Percentiles rank a stretch among this genome's conserved stretches.
Evolutionary conservation across 2,888 invertebrate species (phyloP).

Genomic region (Eilema depressum): DNA sequence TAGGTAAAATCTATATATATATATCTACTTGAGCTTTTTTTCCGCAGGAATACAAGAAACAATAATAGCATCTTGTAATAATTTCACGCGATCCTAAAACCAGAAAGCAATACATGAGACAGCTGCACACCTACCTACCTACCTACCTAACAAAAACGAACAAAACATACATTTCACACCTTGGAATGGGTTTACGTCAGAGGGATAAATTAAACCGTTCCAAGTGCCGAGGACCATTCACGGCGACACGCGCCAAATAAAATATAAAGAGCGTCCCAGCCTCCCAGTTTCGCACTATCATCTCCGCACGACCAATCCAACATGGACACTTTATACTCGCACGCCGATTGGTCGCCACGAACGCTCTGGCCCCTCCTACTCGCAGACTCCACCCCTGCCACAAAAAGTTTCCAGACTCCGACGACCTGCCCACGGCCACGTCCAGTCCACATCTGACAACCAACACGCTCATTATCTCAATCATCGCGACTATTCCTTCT

Average conservation of each 20-base stretch:
- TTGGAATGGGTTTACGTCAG: conserved; percentile 80
- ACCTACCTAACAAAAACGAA: conserved; percentile 56
- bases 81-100: conserved; percentile 3
- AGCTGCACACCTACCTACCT: conserved; percentile 51
- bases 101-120: conserved; percentile 40
- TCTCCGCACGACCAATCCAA: conserved; percentile 79
- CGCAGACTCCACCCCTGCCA: conserved; percentile 81
- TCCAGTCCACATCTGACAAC: conserved; percentile 65
- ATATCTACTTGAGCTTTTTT: neutral
- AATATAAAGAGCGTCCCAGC: conserved; percentile 75
- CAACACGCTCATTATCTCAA: conserved; percentile 59
- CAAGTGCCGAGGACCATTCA: conserved; percentile 73
- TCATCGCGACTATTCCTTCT: conserved; percentile 54
- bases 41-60: neutral
- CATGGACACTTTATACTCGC: conserved; percentile 53
- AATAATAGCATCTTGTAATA: neutral
- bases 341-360: conserved; percentile 64
- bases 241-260: conserved; percentile 74
- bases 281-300: conserved; percentile 85
- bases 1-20: neutral
- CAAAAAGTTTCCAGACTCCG: conserved; percentile 69
- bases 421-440: conserved; percentile 69
- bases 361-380: conserved; percentile 37
- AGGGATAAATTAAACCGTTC: conserved; percentile 77
- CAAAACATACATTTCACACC: conserved; percentile 68